These are phyloP conservation scores for Zygaena filipendulae DNA, from an alignment of 2,888 invertebrate genomes.

Conservation along the genomic window DNA sequence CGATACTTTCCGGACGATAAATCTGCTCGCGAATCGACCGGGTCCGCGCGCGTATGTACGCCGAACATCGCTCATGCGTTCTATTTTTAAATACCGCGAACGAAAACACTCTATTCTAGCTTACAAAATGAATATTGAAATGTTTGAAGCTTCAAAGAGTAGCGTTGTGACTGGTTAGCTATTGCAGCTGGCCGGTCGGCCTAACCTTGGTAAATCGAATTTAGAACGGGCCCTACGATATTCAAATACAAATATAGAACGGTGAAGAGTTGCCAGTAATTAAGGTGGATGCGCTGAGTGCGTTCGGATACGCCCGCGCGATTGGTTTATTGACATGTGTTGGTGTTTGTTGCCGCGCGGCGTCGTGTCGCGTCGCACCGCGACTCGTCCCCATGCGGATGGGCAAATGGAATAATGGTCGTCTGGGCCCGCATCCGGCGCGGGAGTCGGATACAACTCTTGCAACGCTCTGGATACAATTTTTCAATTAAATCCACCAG, in stretches of 20 bases:
- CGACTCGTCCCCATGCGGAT: constrained; percentile 59
- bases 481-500: constrained; percentile 68
- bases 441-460: constrained; percentile 62
- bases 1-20: constrained; percentile 48
- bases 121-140: constrained; percentile 32
- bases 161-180: constrained; percentile 20
- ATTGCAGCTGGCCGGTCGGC: constrained; percentile 22
- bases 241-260: constrained; percentile 43
- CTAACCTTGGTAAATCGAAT: constrained; percentile 27
- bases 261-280: constrained; percentile 28
- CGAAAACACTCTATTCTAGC: constrained; percentile 38
- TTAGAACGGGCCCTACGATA: constrained; percentile 39
- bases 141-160: constrained; percentile 23
- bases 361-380: constrained; percentile 18
- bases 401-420: constrained; percentile 66
- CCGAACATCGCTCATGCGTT: constrained; percentile 42
- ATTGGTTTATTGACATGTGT: constrained; percentile 58
- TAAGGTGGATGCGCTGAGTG: constrained; percentile 30
- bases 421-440: constrained; percentile 69
- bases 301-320: constrained; percentile 23
- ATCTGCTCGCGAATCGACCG: constrained; percentile 55
- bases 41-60: constrained; percentile 41
- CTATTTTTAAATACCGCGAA: constrained; percentile 46
- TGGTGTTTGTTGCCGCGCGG: constrained; percentile 24
- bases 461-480: constrained; percentile 65